Base-by-base conservation (phyloP, 2,113 vertebrate genomes). In the Dendrocopos noguchii region DNA sequence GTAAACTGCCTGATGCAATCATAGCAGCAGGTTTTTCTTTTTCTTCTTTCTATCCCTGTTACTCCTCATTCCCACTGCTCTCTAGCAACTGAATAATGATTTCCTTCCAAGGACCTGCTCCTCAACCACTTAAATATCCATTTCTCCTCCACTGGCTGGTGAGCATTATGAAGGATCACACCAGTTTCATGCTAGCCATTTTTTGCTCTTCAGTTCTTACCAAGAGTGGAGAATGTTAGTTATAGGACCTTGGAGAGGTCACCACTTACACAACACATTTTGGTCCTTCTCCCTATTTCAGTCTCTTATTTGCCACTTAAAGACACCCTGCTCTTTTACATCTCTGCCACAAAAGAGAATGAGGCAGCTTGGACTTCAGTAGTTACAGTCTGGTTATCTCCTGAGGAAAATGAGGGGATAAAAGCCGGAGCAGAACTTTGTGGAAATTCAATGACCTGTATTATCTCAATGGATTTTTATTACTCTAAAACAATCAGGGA, bases 401-500 rank as follows among this genome's bases (percentile, higher is more conserved):
- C 67, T 63, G 75, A 71, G 24, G 53, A 75, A 64, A 72, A 64
- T 18, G 15, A 28, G 9, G 1, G 2, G 15, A 36, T 7, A 19
- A 82, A 83, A 47, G 3, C 50, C 76, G 12, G 6, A 50, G 5
- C 7, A 63, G 36, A 88, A 89, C n/a, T 68, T 76, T 4, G 27
- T 52, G 29, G 25, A 84, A 87, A 71, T 22, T 60, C 60, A 42
- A 2, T 34, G 56, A 80, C 53, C 72, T 87, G 64, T 24, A 64
- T 91, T 89, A 83, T 67, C 9, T 63, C 65, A 42, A 24, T n/a
- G 17, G 10, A 74, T 89, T 52, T 87, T 70, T 88, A 81, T 16
- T 71, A 15, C 42, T 91, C 20, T 83, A 50, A 91, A 94, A 91
- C n/a, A 66, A 71, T 92, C 63, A 77, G 20, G 36, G 82, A 94